A percentile compares a stretch with the other conserved stretches of the same genome.
Evolutionary conservation across 2,113 vertebrate species (phyloP).

Genomic region (Epinephelus moara): DNA sequence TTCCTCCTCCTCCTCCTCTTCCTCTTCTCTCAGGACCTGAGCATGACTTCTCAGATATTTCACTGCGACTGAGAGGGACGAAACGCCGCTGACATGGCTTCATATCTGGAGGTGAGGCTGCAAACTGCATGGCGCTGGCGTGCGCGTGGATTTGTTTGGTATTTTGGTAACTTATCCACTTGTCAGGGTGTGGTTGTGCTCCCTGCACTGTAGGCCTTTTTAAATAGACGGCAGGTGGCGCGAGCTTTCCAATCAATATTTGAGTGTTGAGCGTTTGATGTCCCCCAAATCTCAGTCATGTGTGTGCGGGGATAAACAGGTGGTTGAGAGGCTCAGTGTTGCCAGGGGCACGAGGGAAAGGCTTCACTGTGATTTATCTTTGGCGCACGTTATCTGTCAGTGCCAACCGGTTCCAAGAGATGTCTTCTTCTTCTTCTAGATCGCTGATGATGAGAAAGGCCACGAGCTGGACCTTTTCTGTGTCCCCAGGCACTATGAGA

Average conservation of each 20-base stretch:
- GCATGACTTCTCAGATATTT: conserved; percentile 61
- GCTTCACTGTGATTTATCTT: conserved; percentile 11
- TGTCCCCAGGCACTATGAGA: conserved; percentile 86
- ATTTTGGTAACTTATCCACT: conserved; percentile 44
- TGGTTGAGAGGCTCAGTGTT: conserved; percentile 51
- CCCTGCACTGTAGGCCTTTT: conserved; percentile 15
- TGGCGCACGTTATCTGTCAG: conserved; percentile 24
- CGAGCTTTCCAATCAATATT: background rate
- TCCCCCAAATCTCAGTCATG: background rate
- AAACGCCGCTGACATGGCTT: conserved; percentile 75
- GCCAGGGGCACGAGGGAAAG: background rate
- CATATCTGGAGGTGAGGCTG: conserved; percentile 81
- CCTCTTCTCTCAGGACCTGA: conserved; percentile 2
- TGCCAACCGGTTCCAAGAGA: conserved; percentile 14
- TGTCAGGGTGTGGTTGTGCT: conserved; percentile 60
- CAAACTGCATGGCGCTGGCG: background rate
- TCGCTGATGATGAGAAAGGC: conserved; percentile 83
- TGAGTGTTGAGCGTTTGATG: background rate
- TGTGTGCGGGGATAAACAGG: conserved; percentile 59
- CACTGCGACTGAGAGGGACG: conserved; percentile 43
- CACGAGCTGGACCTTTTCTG: conserved; percentile 87
- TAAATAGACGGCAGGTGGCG: conserved; percentile 1
- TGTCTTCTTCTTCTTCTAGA: conserved; percentile 63
- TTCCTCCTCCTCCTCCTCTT: background rate
- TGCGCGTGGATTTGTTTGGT: background rate